Evolutionary conservation across 1,140 invertebrate species (phyloP).

Genomic region (Caerostris extrusa): DNA sequence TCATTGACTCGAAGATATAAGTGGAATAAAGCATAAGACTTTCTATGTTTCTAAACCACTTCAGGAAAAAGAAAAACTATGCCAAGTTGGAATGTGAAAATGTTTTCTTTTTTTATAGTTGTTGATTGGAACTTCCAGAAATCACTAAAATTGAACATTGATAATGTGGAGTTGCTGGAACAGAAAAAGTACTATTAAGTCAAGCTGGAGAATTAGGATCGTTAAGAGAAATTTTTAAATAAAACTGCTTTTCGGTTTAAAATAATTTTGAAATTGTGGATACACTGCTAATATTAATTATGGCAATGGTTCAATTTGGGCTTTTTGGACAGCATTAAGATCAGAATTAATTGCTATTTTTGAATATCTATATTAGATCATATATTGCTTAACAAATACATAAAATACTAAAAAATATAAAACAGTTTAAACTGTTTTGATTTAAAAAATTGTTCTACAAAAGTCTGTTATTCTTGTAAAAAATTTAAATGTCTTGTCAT

Average conservation of each 20-base stretch:
- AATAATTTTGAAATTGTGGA: conserved; percentile 20
- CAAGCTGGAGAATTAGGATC: background rate
- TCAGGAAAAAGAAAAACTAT: background rate
- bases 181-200: background rate
- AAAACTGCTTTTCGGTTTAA: conserved; percentile 1
- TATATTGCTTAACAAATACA: background rate
- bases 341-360: background rate
- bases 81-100: background rate
- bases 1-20: conserved; percentile 7
- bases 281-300: conserved; percentile 2
- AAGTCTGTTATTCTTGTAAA: background rate
- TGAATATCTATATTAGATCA: background rate
- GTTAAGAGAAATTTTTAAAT: background rate
- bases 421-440: background rate
- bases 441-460: background rate
- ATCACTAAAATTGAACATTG: conserved; percentile 18
- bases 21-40: conserved; percentile 2
- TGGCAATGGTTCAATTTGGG: conserved; percentile 8
- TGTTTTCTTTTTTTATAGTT: background rate
- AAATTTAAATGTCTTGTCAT: background rate
- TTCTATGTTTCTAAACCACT: background rate
- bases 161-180: background rate
- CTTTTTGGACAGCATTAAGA: background rate
- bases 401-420: no score
- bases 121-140: background rate